Evolutionary conservation across 2,888 invertebrate genomes (phyloP).

Genomic region (Eristalinus aeneus): DNA sequence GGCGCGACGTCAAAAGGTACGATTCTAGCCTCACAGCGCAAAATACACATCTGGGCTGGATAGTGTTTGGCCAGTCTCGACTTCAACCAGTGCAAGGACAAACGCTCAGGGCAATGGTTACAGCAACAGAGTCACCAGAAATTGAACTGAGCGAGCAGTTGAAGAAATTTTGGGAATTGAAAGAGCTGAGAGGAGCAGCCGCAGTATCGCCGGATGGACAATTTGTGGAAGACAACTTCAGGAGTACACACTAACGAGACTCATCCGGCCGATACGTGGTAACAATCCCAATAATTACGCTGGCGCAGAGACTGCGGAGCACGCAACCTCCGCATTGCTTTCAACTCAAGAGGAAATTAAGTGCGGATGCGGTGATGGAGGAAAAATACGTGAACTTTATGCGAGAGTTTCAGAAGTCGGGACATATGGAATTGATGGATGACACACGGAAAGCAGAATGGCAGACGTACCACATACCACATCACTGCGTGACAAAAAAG

Average conservation of each 20-base stretch:
- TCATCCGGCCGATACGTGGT: conserved; percentile 7
- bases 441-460: too few relatives aligned
- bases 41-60: conserved; percentile 20
- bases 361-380: too few relatives aligned
- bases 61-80: neutral
- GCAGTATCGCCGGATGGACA: neutral
- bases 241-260: too few relatives aligned
- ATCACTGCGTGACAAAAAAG: neutral
- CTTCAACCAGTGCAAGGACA: neutral
- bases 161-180: neutral
- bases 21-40: conserved; percentile 9
- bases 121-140: neutral
- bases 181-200: neutral
- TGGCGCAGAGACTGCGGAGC: neutral
- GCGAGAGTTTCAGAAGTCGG: too few relatives aligned
- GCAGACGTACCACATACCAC: too few relatives aligned
- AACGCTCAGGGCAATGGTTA: neutral
- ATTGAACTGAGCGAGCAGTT: neutral
- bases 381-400: too few relatives aligned
- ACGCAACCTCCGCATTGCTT: too few relatives aligned
- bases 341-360: too few relatives aligned
- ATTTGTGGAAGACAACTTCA: too few relatives aligned
- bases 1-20: neutral
- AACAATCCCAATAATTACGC: neutral
- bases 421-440: too few relatives aligned